Evolutionary conservation across 2,888 invertebrate species (phyloP), one percentile per base, ranked within the genome.

Genomic region (Trichogramma evanescens): DNA sequence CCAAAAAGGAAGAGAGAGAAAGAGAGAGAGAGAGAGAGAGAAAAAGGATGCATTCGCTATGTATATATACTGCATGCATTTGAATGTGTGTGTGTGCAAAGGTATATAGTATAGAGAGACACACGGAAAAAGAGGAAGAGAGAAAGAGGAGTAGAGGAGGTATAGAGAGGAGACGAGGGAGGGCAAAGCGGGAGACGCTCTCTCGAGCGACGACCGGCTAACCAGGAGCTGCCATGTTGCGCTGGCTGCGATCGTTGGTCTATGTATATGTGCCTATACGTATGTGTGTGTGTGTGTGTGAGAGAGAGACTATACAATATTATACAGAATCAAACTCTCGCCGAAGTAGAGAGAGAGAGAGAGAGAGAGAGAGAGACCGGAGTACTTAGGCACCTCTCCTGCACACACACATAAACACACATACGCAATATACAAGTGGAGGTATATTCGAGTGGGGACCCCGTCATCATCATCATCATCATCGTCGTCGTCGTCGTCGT

Each of bases 231-330:
- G 68, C 67, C 68, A 67, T 68, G 59, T 67, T 67, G 63, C 55
- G 73, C 71, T 74, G 74, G 74, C 73, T 73, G 77, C 76, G 76
- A 75, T 73, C 74, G 75, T 70, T 73, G 1, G 26, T 2, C 26
- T 26, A 26, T 73, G 56, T 66, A 70, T 65, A 67, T 71, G 63
- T 64, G 62, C n/a, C n/a, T n/a, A n/a, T n/a, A n/a, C 55, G 64
- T 63, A 60, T 62, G 60, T 63, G 65, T 63, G 68, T 65, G 70
- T 68, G 66, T 66, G 67, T 62, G 60, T 62, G 46, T 39, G 5
- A 49, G 6, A 43, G 49, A 49, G 42, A 46, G 44, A 50, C 48
- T 48, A 7, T 3, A 53, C 48, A 42, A 42, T 38, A 9, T 44
- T n/a, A 26, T 38, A 43, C 48, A 44, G 5, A 26, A 8, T 8